phyloP scores from a whole-genome alignment of 2,797 vertebrate species.

The Philypnodon macrostomus region DNA sequence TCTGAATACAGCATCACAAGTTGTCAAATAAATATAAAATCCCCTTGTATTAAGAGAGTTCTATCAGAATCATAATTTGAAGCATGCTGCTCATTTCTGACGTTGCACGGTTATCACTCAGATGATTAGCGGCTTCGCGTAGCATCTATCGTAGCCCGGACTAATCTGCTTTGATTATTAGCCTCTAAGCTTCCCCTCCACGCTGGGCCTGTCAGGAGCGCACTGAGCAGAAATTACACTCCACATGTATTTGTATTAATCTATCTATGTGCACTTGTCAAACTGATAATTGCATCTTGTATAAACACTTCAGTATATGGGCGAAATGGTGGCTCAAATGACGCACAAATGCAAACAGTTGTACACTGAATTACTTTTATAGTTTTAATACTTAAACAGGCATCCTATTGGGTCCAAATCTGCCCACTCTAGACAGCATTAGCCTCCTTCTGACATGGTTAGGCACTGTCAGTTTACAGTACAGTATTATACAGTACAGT shows the following conservation, averaged over 20 bases:
- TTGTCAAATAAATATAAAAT: slow-evolving; percentile 23
- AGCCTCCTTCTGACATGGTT: no score
- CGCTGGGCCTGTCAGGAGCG: slow-evolving; percentile 50
- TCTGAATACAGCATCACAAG: no score
- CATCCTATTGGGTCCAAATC: neutral
- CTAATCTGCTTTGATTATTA: slow-evolving; percentile 76
- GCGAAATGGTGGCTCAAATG: slow-evolving; percentile 9
- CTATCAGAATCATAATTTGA: slow-evolving; percentile 53
- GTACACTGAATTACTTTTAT: slow-evolving; percentile 16
- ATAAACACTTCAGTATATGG: slow-evolving; percentile 22
- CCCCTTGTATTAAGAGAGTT: slow-evolving; percentile 47
- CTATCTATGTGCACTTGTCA: slow-evolving; percentile 62
- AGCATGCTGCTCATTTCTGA: slow-evolving; percentile 53
- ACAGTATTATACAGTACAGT: no score
- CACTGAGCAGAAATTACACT: slow-evolving; percentile 61
- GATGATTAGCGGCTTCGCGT: slow-evolving; percentile 61
- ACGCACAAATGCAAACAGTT: slow-evolving; percentile 18
- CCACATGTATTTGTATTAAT: slow-evolving; percentile 61
- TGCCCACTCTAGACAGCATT: no score
- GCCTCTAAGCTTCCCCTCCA: slow-evolving; percentile 67
- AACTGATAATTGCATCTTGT: slow-evolving; percentile 55
- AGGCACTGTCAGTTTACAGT: no score
- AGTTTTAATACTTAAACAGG: neutral
- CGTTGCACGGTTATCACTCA: slow-evolving; percentile 61
- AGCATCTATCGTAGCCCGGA: slow-evolving; percentile 57